Conservation (phyloP, 2,888 invertebrate species). For the Agrotis puta region DNA sequence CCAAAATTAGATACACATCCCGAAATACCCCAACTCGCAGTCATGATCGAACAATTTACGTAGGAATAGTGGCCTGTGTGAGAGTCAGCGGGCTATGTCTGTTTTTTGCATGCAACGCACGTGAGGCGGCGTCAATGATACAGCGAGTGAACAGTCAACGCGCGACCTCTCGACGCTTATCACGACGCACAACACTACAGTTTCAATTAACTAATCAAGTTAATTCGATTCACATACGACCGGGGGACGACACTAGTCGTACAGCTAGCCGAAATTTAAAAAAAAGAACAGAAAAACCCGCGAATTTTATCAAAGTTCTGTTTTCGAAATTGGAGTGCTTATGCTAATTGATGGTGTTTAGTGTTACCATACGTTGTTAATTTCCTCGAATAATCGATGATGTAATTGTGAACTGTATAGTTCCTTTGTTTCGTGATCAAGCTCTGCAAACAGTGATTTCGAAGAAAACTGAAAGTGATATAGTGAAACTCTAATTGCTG, state of each 20-base stretch:
- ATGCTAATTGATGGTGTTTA: constrained; percentile 75
- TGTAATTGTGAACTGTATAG: constrained; percentile 82
- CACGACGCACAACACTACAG: constrained; percentile 80
- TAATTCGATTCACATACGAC: constrained; percentile 75
- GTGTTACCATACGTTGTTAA: constrained; percentile 68
- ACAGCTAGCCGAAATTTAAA: constrained; percentile 19
- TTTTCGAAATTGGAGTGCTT: constrained; percentile 66
- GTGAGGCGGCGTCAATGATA: constrained; percentile 86
- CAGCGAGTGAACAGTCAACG: constrained; percentile 83
- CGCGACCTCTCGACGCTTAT: constrained; percentile 87
- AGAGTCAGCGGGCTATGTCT: constrained; percentile 80
- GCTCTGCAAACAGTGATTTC: constrained; percentile 79
- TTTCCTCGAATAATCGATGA: constrained; percentile 83
- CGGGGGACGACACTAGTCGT: constrained; percentile 40
- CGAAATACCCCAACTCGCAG: constrained; percentile 54
- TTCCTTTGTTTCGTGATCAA: constrained; percentile 78
- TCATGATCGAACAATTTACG: constrained; percentile 64
- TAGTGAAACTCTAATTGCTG: constrained; percentile 77
- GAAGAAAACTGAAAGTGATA: constrained; percentile 80
- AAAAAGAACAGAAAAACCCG: constrained; percentile 13
- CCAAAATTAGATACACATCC: constrained; percentile 58
- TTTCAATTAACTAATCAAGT: constrained; percentile 80
- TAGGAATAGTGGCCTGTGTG: constrained; percentile 75
- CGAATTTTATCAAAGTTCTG: constrained; percentile 36
- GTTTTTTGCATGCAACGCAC: constrained; percentile 88